Conservation (phyloP, 2,797 vertebrate genomes). For the Danio aesculapii region DNA sequence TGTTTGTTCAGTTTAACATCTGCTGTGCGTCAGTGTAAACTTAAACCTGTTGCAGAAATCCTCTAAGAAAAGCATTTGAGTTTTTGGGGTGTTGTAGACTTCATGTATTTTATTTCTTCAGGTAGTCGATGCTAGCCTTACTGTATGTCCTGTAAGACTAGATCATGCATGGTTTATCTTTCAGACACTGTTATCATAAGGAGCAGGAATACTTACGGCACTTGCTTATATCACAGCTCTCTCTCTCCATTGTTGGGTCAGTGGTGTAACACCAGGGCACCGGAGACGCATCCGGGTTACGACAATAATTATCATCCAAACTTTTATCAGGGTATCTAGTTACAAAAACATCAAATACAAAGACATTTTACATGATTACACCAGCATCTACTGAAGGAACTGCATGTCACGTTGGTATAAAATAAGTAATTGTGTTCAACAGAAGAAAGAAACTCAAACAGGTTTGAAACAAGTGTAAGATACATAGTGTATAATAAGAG, state of each 20-base stretch:
- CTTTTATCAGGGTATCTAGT: constrained; percentile 92
- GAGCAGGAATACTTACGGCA: constrained; percentile 82
- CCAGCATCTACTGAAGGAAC: background rate
- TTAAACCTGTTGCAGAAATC: background rate
- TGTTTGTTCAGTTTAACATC: background rate
- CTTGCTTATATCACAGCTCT: constrained; percentile 87
- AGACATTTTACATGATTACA: background rate
- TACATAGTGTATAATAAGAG: no score
- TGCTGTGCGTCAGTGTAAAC: background rate
- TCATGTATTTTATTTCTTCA: background rate
- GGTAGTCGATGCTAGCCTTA: no score
- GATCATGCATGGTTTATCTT: no score
- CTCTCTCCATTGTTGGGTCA: constrained; percentile 80
- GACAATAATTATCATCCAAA: constrained; percentile 95
- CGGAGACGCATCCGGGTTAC: constrained; percentile 93
- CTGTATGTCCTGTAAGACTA: no score
- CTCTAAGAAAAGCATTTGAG: no score
- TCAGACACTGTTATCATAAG: no score
- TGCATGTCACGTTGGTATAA: no score
- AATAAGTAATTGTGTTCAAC: no score
- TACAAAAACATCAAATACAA: background rate
- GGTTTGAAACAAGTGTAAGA: no score
- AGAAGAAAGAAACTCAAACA: no score
- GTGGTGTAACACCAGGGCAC: constrained; percentile 97
- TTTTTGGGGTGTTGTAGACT: background rate